Conservation (phyloP, 2,888 invertebrate species). For the Eupithecia tripunctaria region DNA sequence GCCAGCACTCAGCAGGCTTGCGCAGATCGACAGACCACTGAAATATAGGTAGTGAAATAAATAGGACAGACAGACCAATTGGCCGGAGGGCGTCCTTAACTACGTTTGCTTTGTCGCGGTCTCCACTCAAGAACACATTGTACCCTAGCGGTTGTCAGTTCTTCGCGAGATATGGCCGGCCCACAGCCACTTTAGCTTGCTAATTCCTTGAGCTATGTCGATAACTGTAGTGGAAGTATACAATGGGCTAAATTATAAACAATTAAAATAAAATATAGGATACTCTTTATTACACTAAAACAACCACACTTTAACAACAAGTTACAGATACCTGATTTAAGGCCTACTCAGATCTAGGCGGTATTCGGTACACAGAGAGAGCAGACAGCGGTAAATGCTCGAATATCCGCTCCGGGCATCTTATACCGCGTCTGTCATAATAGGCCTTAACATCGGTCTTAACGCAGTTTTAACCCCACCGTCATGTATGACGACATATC, state of each 20-base stretch:
- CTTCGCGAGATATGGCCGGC: too few species aligned
- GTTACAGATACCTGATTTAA: constrained; percentile 13
- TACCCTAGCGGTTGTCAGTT: too few species aligned
- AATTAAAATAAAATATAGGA: constrained; percentile 50
- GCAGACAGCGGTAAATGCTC: not conserved
- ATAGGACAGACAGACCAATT: too few species aligned
- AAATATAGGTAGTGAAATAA: too few species aligned
- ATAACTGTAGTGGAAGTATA: too few species aligned
- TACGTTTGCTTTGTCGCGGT: too few species aligned
- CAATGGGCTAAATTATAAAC: constrained; percentile 28
- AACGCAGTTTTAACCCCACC: not conserved
- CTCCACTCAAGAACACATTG: too few species aligned
- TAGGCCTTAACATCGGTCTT: not conserved
- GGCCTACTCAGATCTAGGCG: not conserved
- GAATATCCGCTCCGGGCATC: not conserved
- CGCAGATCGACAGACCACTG: too few species aligned
- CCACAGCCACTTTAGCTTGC: too few species aligned
- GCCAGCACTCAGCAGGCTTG: too few species aligned
- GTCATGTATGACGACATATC: not conserved
- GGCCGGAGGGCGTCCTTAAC: too few species aligned
- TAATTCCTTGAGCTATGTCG: too few species aligned
- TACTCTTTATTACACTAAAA: constrained; percentile 70
- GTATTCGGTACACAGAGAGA: not conserved
- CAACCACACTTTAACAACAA: constrained; percentile 59
- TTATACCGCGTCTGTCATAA: not conserved